Conservation (phyloP, 2,113 vertebrate genomes). For the Gymnorhina tibicen region DNA sequence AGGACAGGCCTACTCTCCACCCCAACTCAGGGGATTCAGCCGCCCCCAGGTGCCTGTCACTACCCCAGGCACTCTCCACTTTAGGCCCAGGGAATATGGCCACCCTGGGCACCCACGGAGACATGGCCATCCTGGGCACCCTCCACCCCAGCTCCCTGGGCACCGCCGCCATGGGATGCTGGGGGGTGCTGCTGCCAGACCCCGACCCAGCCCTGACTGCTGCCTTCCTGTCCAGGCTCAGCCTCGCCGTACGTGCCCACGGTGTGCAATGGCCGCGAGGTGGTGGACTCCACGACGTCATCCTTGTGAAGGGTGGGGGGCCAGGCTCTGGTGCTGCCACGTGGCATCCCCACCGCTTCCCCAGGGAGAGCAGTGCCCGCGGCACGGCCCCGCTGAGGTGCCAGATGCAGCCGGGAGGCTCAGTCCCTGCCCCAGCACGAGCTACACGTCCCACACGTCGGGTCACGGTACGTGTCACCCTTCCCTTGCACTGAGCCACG, state of each 20-base stretch:
- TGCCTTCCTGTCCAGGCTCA: conserved; percentile 70
- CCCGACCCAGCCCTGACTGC: background rate
- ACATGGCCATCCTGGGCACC: fast-evolving
- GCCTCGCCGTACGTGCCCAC: conserved; percentile 89
- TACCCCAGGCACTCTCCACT: background rate
- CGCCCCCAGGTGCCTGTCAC: background rate
- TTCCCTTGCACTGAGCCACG: background rate
- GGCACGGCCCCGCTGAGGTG: fast-evolving
- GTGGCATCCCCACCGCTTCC: background rate
- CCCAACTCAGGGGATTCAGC: background rate
- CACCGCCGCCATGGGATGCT: background rate
- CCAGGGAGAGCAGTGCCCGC: background rate
- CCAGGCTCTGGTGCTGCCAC: background rate
- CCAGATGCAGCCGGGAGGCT: background rate
- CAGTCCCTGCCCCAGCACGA: background rate
- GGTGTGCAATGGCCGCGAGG: conserved; percentile 93
- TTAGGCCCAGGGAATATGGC: background rate
- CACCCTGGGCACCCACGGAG: fast-evolving
- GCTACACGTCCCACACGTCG: fast-evolving
- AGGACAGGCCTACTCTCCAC: background rate
- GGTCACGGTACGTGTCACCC: background rate
- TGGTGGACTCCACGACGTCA: conserved; percentile 94
- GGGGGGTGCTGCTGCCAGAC: background rate
- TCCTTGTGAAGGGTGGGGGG: conserved; percentile 80
- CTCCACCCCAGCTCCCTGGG: background rate